Evolutionary conservation across 2,888 invertebrate genomes (phyloP).

Genomic region (Helleia helle): DNA sequence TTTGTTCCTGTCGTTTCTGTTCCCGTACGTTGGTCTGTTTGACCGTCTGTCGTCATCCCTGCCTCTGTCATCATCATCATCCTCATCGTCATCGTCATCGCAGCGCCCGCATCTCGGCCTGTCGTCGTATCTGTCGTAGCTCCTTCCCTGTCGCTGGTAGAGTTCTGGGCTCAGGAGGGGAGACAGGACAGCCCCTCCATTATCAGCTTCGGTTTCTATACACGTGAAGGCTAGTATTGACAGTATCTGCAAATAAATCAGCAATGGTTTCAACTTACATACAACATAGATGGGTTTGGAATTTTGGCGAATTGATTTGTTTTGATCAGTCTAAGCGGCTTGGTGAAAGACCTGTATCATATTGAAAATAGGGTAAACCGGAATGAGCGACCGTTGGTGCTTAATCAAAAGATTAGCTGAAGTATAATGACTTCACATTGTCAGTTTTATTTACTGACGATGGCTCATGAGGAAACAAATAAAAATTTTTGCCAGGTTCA

Average conservation of each 20-base stretch:
- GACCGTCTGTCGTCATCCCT: slow-evolving; percentile 29
- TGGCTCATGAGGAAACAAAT: no score
- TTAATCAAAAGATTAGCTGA: no score
- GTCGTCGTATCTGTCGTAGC: slow-evolving; percentile 51
- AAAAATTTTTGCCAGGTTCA: no score
- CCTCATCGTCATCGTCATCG: slow-evolving; percentile 31
- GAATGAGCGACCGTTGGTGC: no score
- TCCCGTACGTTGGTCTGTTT: slow-evolving; percentile 49
- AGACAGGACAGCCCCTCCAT: slow-evolving; percentile 45
- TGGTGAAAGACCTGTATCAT: no score
- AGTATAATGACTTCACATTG: no score
- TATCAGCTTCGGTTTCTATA: slow-evolving; percentile 25
- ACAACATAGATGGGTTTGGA: no score
- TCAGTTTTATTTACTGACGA: no score
- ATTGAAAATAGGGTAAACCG: no score
- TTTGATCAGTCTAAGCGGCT: no score
- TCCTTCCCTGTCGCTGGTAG: slow-evolving; percentile 40
- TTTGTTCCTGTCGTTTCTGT: slow-evolving; percentile 42
- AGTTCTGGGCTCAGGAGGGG: slow-evolving; percentile 28
- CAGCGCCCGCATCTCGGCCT: slow-evolving; percentile 52
- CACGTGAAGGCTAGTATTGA: slow-evolving; percentile 23
- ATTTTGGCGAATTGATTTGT: no score
- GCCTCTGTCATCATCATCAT: slow-evolving; percentile 41
- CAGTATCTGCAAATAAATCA: slow-evolving; percentile 40
- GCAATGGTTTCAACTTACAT: no score